These are phyloP conservation scores for Lissocephala sabroskyi DNA, from an alignment of 2,888 invertebrate genomes.

Conservation along the genomic window DNA sequence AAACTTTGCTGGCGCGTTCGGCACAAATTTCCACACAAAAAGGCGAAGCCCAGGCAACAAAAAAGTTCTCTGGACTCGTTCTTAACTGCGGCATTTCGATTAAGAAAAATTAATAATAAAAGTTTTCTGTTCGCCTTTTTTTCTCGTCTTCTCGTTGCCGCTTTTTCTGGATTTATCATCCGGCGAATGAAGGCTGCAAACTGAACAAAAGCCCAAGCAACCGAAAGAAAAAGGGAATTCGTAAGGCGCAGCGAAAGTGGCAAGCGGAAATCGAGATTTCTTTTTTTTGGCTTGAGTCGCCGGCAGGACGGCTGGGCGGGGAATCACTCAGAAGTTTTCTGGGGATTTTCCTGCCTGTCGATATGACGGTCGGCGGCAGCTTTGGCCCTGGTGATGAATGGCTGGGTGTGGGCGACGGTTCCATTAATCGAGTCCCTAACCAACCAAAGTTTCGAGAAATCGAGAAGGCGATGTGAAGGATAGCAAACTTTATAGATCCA, in stretches of 20 bases:
- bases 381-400: too few relatives aligned
- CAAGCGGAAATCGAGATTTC: constrained; percentile 19
- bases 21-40: constrained; percentile 2
- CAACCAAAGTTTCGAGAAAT: too few relatives aligned
- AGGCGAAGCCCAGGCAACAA: constrained; percentile 10
- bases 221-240: constrained; percentile 15
- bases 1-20: too few relatives aligned
- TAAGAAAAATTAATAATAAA: constrained; percentile 62
- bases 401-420: too few relatives aligned
- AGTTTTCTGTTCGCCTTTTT: constrained; percentile 27
- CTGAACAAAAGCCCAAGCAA: constrained; percentile 13
- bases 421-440: too few relatives aligned
- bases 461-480: too few relatives aligned
- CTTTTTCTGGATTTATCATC: constrained; percentile 5
- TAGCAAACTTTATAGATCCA: too few relatives aligned
- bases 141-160: neutral
- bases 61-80: constrained; percentile 45
- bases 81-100: constrained; percentile 62
- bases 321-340: too few relatives aligned
- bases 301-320: too few relatives aligned
- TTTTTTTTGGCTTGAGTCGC: too few relatives aligned
- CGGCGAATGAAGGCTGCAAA: constrained; percentile 6
- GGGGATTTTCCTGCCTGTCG: too few relatives aligned
- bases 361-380: too few relatives aligned
- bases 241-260: constrained; percentile 5